Base-by-base conservation (phyloP, 53 echinoderm and acorn worm genomes). In the Crossaster papposus region DNA sequence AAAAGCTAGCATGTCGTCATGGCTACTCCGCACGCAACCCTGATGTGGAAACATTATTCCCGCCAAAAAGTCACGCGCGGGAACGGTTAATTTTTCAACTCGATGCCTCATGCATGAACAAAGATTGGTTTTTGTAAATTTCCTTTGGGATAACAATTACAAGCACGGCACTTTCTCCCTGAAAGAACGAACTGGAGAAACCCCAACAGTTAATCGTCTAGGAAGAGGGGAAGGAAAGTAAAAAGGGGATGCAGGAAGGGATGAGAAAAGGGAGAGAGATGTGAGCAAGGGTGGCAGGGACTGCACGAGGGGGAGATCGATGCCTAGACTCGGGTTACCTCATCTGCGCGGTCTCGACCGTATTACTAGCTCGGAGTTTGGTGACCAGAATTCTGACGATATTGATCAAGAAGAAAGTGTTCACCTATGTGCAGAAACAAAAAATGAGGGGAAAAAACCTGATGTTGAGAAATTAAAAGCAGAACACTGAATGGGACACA, bases 341-440 rank as follows among this genome's bases (percentile, higher is more conserved):
- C 91, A 97, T 91, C 89, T 97, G 97, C 4, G 93, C 93, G 0
- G 97, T 97, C 86, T 97, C 97, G 20, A 95, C 94, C 30, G 95
- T 93, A 90, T 96, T 83, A 63, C 93, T 96, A 26, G 97, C 97
- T 78, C 94, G 92, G 37, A 97, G 88, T 90, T 97, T 97, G 70
- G 97, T 97, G 65, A 97, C 93, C 78, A 97, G 86, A 54, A 97
- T 97, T 33, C 94, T 68, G 17, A 97, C 89, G 36, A 97, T 97
- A 82, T 95, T 95, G 86, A 97, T 97, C 65, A 97, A 79, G 68
- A 97, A 96, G 3, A 96, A 30, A 23, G 95, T 85, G 78, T 97
- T 97, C 31, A 95, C 90, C 97, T 97, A 88, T 23, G 62, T 36
- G 35, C 22, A 28, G 55, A 72, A 30, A 76, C 24, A 81, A 51